Base-by-base conservation (phyloP, 2,113 vertebrate genomes). In the cat (Felis catus) region DNA sequence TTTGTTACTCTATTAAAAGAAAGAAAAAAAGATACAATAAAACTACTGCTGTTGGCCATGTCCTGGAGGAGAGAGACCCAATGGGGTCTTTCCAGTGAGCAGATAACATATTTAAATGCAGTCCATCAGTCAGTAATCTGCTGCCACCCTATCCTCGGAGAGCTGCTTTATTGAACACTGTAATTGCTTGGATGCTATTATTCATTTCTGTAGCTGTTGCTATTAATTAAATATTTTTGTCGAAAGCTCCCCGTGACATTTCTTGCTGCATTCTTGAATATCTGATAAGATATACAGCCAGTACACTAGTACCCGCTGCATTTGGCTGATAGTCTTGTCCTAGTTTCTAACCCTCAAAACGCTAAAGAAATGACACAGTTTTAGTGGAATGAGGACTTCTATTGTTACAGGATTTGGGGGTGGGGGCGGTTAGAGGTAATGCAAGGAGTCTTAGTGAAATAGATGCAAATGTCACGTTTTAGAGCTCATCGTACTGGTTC, bases 311-410 rank as follows among this genome's bases (percentile, higher is more conserved):
- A 98, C 98, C 98, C 97, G 97, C 98, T 98, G 98, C 98, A 98
- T 98, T 99, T 99, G 98, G 98, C 99, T 99, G 99, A 99, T 99
- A 97, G 97, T 98, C 93, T 98, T 98, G 98, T 98, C 98, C 98
- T 98, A 99, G 98, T 99, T 99, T 99, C 98, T 98, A 99, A 99
- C 98, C 99, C 98, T 99, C 99, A 99, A 99, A 99, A 99, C 99
- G 99, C 99, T 99, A 96, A 99, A 99, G 99, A 99, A 99, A 99
- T 99, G 99, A 99, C 99, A 99, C 96, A 99, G 99, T 99, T 99
- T 99, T 98, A 98, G 99, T 85, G 97, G 99, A 99, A 99, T 98
- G 99, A 99, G 99, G 99, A 98, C 98, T 99, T 97, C 98, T 99
- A 97, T 98, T 98, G 99, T 99, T 99, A 98, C 96, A 98, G 98